Conservation (phyloP, 2,888 invertebrate species). For the Ormyrus pomaceus region DNA sequence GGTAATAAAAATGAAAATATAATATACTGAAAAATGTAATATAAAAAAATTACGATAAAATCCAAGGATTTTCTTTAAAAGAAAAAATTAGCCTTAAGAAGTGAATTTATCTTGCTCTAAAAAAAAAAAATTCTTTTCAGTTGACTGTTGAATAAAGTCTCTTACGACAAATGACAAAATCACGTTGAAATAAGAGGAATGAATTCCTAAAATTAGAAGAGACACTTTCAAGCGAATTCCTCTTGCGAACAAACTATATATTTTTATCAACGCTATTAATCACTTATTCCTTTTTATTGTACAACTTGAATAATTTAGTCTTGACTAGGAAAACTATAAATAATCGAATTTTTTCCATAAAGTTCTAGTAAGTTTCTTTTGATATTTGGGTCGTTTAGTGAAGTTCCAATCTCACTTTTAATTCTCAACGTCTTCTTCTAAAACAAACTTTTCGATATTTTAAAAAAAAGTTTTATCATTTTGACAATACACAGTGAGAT, state of each 20-base stretch:
- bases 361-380: constrained; percentile 22
- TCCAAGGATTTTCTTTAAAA: constrained; percentile 41
- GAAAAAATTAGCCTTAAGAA: constrained; percentile 50
- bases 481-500: too few species aligned
- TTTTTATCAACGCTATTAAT: constrained; percentile 31
- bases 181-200: constrained; percentile 20
- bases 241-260: constrained; percentile 31
- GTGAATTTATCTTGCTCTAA: constrained; percentile 43
- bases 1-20: constrained; percentile 39
- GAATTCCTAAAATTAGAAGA: constrained; percentile 40
- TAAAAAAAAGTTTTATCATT: not conserved
- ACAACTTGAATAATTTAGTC: constrained; percentile 35
- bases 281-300: constrained; percentile 11
- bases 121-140: constrained; percentile 20
- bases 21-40: constrained; percentile 32
- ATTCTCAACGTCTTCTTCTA: too few species aligned
- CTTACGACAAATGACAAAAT: constrained; percentile 3
- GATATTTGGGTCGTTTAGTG: constrained; percentile 26
- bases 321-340: constrained; percentile 42
- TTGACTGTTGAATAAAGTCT: constrained; percentile 21
- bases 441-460: not conserved
- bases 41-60: constrained; percentile 33
- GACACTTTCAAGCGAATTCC: constrained; percentile 33
- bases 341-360: constrained; percentile 29
- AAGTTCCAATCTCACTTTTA: not conserved